Evolutionary conservation across 2,113 vertebrate genomes (phyloP).

Genomic region (Phyllostomus hastatus): DNA sequence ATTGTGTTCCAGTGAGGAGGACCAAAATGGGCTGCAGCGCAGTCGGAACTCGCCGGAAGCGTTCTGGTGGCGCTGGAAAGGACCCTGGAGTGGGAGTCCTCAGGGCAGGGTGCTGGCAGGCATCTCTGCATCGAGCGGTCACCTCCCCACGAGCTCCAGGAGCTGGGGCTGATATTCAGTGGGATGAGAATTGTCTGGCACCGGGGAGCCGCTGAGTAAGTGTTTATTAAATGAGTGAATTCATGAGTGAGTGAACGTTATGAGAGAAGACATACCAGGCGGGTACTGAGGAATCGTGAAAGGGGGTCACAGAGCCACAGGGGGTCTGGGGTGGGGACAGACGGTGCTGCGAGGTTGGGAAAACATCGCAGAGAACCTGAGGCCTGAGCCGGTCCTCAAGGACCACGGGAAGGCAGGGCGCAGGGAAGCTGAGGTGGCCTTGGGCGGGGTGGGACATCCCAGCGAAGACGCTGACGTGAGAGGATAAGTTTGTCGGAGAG

Average conservation of each 20-base stretch:
- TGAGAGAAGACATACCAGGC: neutral
- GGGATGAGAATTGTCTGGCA: neutral
- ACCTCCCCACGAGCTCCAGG: neutral
- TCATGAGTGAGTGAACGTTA: too few species aligned
- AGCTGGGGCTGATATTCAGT: neutral
- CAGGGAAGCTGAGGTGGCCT: neutral
- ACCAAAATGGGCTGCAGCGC: neutral
- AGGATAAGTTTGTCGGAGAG: rapidly evolving
- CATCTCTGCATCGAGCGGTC: neutral
- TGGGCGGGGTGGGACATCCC: neutral
- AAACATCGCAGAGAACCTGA: neutral
- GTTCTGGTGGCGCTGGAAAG: neutral
- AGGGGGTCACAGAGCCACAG: neutral
- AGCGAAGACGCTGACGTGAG: neutral
- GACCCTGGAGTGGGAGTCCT: neutral
- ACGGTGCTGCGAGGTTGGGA: neutral
- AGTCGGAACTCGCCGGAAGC: neutral
- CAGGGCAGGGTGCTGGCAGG: neutral
- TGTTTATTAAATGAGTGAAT: neutral
- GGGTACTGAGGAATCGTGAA: neutral
- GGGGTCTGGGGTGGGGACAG: neutral
- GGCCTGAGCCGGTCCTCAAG: neutral
- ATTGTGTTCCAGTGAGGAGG: neutral
- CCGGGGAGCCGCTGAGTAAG: neutral
- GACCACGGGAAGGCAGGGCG: neutral